phyloP scores from a whole-genome alignment of 2,113 vertebrate species.

The Emydocephalus ijimae region DNA sequence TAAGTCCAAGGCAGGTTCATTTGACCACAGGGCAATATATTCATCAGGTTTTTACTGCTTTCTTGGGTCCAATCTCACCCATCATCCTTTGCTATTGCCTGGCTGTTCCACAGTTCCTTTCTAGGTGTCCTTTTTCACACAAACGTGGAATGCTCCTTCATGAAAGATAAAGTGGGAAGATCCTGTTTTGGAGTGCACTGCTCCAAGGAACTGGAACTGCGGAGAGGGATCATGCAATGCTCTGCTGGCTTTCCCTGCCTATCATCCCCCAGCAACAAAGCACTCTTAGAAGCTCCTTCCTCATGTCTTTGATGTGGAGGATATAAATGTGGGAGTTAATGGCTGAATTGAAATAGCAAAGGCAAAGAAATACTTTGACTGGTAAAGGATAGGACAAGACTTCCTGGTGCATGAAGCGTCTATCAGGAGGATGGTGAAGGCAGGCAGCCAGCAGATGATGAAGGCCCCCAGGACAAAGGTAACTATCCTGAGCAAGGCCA shows the following conservation, averaged over 20 bases:
- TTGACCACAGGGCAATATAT: background rate
- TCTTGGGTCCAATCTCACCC: background rate
- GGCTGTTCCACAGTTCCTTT: background rate
- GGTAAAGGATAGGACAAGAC: conserved; percentile 75
- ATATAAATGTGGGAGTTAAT: conserved; percentile 95
- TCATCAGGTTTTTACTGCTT: conserved; percentile 6
- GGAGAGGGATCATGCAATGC: conserved; percentile 78
- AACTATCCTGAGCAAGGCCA: conserved; percentile 89
- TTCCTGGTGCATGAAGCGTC: conserved; percentile 77
- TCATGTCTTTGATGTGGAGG: conserved; percentile 89
- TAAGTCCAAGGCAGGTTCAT: background rate
- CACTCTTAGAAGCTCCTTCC: conserved; percentile 84
- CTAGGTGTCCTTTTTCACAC: conserved; percentile 68
- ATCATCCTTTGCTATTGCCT: background rate
- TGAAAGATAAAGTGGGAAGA: conserved; percentile 76
- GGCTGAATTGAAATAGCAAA: conserved; percentile 91
- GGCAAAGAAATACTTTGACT: conserved; percentile 85
- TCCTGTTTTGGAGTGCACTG: conserved; percentile 79
- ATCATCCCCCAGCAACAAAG: conserved; percentile 79
- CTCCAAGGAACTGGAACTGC: conserved; percentile 86
- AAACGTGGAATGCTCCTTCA: conserved; percentile 82
- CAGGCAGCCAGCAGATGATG: conserved; percentile 91
- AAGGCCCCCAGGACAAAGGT: conserved; percentile 94
- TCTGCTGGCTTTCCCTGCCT: conserved; percentile 67
- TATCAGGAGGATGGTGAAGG: conserved; percentile 88